Percentiles rank a stretch among this genome's conserved stretches.
Conservation (phyloP, 2,888 invertebrate genomes). For the Cyclophora albipunctata region DNA sequence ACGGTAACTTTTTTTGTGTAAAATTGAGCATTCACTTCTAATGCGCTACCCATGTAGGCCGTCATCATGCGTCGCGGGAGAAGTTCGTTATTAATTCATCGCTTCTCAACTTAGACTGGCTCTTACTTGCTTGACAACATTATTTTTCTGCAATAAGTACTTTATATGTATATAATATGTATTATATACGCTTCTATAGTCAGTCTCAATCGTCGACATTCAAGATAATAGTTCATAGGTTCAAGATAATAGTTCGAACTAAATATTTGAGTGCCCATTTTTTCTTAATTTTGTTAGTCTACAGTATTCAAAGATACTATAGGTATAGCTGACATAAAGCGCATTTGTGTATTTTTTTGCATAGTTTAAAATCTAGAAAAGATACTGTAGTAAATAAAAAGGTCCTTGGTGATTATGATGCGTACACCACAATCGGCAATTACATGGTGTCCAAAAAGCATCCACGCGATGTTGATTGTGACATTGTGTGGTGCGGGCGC, state of each 20-base stretch:
- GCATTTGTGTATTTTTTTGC: no score
- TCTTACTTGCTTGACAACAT: conserved; percentile 50
- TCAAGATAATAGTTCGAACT: no score
- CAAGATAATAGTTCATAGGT: no score
- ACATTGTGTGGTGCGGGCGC: conserved; percentile 63
- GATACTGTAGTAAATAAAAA: conserved; percentile 16
- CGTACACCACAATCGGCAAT: conserved; percentile 63
- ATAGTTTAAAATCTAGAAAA: no score
- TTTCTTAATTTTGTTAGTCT: no score
- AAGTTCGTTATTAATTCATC: conserved; percentile 72
- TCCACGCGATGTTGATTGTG: conserved; percentile 72
- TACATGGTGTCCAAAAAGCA: conserved; percentile 68
- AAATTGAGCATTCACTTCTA: conserved; percentile 56
- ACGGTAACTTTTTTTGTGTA: conserved; percentile 38
- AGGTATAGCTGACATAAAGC: no score
- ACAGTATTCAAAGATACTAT: no score
- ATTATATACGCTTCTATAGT: neutral
- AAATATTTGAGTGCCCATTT: no score
- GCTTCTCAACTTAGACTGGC: conserved; percentile 50
- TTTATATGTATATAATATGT: no score
- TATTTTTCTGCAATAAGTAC: conserved; percentile 26
- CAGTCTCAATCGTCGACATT: no score
- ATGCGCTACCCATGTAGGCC: conserved; percentile 73
- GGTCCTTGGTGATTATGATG: conserved; percentile 48
- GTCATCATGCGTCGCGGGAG: conserved; percentile 72